These are phyloP conservation scores for Hippopotamus amphibius DNA, from an alignment of 2,113 vertebrate genomes.

Conservation along the genomic window DNA sequence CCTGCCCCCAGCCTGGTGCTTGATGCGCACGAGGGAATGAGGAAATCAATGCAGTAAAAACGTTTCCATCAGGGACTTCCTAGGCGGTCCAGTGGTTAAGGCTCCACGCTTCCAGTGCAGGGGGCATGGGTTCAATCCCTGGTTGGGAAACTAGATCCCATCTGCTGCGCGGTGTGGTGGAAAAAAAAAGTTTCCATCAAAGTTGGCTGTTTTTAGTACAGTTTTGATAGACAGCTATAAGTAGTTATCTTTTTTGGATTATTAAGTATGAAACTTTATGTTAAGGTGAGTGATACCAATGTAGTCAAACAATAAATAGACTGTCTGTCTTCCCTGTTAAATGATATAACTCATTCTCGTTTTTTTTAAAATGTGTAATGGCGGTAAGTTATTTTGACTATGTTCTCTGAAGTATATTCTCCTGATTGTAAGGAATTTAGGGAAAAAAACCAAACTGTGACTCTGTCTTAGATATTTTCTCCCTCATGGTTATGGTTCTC, in stretches of 20 bases:
- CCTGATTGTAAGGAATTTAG: not conserved
- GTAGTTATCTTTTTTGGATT: not conserved
- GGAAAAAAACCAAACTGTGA: not conserved
- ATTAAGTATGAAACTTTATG: slow-evolving; percentile 11
- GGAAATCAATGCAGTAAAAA: not conserved
- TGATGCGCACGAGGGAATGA: not conserved
- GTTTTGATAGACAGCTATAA: slow-evolving; percentile 4
- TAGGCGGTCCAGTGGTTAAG: too few species aligned
- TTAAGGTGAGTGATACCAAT: not conserved
- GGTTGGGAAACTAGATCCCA: too few species aligned
- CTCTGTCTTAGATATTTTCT: not conserved
- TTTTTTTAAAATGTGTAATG: not conserved
- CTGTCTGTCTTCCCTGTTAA: not conserved
- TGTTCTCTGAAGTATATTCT: not conserved
- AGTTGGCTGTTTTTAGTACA: not conserved
- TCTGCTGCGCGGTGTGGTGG: too few species aligned
- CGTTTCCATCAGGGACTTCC: not conserved
- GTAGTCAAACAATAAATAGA: not conserved
- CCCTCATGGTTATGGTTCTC: not conserved
- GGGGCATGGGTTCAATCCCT: too few species aligned
- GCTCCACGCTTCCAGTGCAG: too few species aligned
- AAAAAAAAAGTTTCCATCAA: too few species aligned
- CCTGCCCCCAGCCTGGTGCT: not conserved
- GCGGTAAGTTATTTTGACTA: not conserved
- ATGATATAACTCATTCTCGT: not conserved